Percentiles rank a stretch among this genome's conserved stretches.
Conservation (phyloP, 1,140 invertebrate genomes). For the Chrysomallon squamiferum region DNA sequence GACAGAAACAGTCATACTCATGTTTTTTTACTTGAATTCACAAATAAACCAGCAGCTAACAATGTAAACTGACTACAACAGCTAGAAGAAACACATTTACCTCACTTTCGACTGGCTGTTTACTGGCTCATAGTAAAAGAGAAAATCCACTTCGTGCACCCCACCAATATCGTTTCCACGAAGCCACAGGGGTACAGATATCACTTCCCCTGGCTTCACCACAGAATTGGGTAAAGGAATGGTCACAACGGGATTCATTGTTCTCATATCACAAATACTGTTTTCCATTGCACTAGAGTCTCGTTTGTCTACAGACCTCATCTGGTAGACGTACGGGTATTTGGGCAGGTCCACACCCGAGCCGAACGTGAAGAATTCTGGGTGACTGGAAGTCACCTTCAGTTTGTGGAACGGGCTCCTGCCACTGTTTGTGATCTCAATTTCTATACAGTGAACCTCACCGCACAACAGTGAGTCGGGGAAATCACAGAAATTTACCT, state of each 20-base stretch:
- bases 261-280: slow-evolving; percentile 5
- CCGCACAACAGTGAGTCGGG: slow-evolving; percentile 74
- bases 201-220: slow-evolving; percentile 68
- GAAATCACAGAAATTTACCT: slow-evolving; percentile 76
- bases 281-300: neutral
- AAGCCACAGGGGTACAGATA: slow-evolving; percentile 73
- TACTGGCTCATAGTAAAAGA: slow-evolving; percentile 77
- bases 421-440: slow-evolving; percentile 76
- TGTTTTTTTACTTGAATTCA: too few species aligned
- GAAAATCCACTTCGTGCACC: slow-evolving; percentile 70
- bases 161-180: slow-evolving; percentile 73
- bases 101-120: slow-evolving; percentile 60
- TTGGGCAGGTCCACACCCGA: slow-evolving; percentile 44
- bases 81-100: slow-evolving; percentile 15
- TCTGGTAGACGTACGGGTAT: slow-evolving; percentile 47
- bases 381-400: slow-evolving; percentile 73
- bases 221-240: slow-evolving; percentile 40
- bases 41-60: too few species aligned
- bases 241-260: slow-evolving; percentile 29
- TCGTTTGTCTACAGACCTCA: neutral
- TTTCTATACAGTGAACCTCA: slow-evolving; percentile 73
- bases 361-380: slow-evolving; percentile 72
- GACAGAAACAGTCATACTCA: too few species aligned
- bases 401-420: slow-evolving; percentile 72
- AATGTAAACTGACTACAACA: too few species aligned